These are phyloP conservation scores for Baryphthengus martii DNA, from an alignment of 2,113 vertebrate species.

Conservation along the genomic window DNA sequence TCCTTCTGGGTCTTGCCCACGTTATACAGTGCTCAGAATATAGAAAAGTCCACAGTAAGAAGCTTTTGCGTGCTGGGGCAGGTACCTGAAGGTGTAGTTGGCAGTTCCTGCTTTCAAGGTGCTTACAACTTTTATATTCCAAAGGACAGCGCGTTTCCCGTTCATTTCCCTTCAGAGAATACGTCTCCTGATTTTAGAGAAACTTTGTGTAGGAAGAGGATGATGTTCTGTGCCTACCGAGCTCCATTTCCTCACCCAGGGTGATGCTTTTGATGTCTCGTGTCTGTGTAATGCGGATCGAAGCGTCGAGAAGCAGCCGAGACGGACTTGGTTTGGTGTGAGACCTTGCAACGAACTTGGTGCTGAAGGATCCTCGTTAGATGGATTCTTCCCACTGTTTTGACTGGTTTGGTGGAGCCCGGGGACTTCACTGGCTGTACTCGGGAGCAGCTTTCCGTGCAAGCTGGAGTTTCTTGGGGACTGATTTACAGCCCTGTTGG, in stretches of 20 bases:
- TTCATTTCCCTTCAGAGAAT: not conserved
- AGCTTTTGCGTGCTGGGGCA: not conserved
- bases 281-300: not conserved
- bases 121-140: not conserved
- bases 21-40: not conserved
- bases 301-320: not conserved
- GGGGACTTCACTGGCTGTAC: not conserved
- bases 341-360: not conserved
- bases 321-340: not conserved
- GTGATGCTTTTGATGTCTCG: not conserved
- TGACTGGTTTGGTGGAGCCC: not conserved
- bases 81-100: not conserved
- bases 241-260: not conserved
- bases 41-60: not conserved
- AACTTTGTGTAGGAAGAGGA: not conserved
- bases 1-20: not conserved
- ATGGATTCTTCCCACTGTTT: not conserved
- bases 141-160: fast-evolving
- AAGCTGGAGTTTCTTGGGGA: not conserved
- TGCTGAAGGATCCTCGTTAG: not conserved
- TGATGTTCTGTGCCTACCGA: no score
- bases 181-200: not conserved
- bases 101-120: not conserved
- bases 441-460: not conserved
- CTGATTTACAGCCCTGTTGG: conserved; percentile 1